Conservation (phyloP, 1,140 invertebrate species). For the Campoletis sonorensis region DNA sequence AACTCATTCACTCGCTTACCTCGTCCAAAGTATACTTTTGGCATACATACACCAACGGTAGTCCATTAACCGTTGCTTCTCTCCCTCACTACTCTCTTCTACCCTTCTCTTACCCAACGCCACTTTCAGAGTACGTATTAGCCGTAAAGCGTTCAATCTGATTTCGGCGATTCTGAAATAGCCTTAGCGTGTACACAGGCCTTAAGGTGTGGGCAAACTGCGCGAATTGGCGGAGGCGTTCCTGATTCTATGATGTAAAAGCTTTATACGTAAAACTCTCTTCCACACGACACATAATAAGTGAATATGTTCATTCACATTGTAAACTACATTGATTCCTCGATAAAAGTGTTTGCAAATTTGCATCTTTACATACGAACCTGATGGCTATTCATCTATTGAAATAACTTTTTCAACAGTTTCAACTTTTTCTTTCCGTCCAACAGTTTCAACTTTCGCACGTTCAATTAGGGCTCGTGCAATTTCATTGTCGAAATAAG, state of each 20-base stretch:
- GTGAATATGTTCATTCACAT: not conserved
- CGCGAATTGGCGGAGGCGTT: conserved; percentile 11
- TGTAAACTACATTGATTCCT: too few species aligned
- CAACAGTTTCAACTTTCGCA: too few species aligned
- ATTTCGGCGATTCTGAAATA: conserved; percentile 36
- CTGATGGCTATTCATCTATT: too few species aligned
- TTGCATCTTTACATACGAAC: too few species aligned
- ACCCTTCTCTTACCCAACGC: not conserved
- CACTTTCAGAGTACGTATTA: conserved; percentile 20
- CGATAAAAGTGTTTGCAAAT: too few species aligned
- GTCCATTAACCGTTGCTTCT: conserved; percentile 27
- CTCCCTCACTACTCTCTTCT: not conserved
- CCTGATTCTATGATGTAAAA: not conserved
- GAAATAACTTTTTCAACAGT: too few species aligned
- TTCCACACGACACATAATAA: not conserved
- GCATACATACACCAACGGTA: not conserved
- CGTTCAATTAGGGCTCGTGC: too few species aligned
- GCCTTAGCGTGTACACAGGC: not conserved
- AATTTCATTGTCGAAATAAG: too few species aligned
- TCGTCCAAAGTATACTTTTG: conserved; percentile 16
- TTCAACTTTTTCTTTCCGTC: too few species aligned
- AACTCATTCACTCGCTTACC: not conserved
- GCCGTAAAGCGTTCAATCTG: conserved; percentile 38
- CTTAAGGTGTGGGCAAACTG: not conserved
- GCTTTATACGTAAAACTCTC: conserved; percentile 9